Base-by-base conservation (phyloP, 2,113 vertebrate genomes). In the Acrocephalus kingi region DNA sequence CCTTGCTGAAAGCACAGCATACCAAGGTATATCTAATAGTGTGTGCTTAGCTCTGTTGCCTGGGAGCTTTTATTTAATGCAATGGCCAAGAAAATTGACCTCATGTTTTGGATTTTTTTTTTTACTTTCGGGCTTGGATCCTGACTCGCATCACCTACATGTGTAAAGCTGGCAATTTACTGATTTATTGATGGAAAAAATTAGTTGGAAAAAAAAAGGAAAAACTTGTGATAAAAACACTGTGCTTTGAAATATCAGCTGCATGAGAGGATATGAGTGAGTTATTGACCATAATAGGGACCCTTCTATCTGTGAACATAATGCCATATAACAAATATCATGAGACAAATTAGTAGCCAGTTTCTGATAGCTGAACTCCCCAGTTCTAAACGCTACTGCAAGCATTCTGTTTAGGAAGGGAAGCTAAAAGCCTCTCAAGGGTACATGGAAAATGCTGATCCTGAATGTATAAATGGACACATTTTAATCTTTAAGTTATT, bases 211-310 rank as follows among this genome's bases (percentile, higher is more conserved):
- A 97, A 91, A 92, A 92, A 72, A 31, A 71, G 64, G 74, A 59
- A 79, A 90, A 90, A 74, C 82, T 95, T 62, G 41, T 45, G 63
- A 92, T 96, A 68, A 91, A 87, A 62, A 68, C 56, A 72, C 59
- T 84, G 88, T 79, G 87, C 88, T 98, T 96, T 91, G 92, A 96
- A 97, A 97, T 97, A 87, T 63, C 95, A 96, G 82, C 48, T 58
- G 58, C 52, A 37, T 92, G 69, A 39, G 24, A 64, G 64, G 84
- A 68, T 64, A 35, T 43, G 59, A 54, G 56, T 68, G n/a, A 56
- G n/a, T 41, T 56, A 30, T 21, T 82, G 39, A 46, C 11, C 81
- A n/a, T 66, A 91, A 58, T 20, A 82, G 43, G 21, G 81, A 45
- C 58, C 45, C 43, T 58, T 48, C 14, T 74, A 22, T 54, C 14